Percentiles rank a stretch among this genome's conserved stretches.
Conservation (phyloP, 1,140 invertebrate genomes). For the Tyrophagus putrescentiae region DNA sequence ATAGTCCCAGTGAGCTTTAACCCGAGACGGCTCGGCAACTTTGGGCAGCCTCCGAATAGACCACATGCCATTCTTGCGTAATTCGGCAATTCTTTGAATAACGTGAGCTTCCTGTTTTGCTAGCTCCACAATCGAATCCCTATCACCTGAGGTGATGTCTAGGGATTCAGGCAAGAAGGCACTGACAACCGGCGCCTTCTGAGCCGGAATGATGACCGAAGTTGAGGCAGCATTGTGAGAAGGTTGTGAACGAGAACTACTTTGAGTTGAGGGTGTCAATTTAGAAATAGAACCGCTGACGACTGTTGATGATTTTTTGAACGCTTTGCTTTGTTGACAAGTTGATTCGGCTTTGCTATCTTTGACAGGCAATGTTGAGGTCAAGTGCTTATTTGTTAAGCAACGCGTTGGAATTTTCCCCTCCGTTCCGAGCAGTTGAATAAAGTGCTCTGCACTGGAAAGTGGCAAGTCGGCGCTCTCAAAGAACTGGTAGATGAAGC, state of each 20-base stretch:
- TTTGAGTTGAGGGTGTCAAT: background rate
- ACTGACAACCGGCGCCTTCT: too few relatives aligned
- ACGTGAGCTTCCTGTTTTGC: constrained; percentile 87
- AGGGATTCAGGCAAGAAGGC: too few relatives aligned
- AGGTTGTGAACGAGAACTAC: background rate
- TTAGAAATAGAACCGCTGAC: background rate
- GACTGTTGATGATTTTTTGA: background rate
- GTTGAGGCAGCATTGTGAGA: background rate
- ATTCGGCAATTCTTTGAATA: constrained; percentile 68
- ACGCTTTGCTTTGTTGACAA: background rate
- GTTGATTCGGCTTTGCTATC: background rate
- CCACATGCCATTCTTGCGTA: constrained; percentile 71
- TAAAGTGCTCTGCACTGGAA: too few relatives aligned
- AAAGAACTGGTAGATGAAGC: too few relatives aligned
- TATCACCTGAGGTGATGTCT: constrained; percentile 37
- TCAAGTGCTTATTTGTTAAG: background rate
- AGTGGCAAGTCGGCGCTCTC: too few relatives aligned
- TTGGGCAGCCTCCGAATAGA: constrained; percentile 77
- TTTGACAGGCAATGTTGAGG: background rate
- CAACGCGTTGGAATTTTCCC: too few relatives aligned
- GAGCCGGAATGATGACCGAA: too few relatives aligned
- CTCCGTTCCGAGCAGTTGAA: too few relatives aligned
- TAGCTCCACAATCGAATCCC: constrained; percentile 66
- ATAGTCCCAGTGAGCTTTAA: constrained; percentile 98
- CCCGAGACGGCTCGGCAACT: constrained; percentile 68